Evolutionary conservation across 2,113 vertebrate genomes (phyloP).

Genomic region (Felis chaus): DNA sequence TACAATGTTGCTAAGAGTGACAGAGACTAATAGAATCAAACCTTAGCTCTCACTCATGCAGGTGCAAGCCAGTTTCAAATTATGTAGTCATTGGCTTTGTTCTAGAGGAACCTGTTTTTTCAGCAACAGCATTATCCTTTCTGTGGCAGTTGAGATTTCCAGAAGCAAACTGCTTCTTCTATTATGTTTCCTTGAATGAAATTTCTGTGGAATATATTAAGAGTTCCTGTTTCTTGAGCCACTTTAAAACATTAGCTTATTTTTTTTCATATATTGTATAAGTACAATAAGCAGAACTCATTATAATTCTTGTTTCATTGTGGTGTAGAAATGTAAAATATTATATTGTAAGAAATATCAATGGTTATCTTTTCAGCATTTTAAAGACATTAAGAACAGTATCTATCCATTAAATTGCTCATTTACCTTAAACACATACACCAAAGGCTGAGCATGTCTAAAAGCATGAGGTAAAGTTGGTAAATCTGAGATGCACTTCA

Average conservation of each 20-base stretch:
- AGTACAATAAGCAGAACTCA: not conserved
- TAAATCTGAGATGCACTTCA: not conserved
- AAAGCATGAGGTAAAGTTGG: not conserved
- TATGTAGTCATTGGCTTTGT: conserved; percentile 45
- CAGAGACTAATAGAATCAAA: conserved; percentile 43
- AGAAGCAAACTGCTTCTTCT: conserved; percentile 41
- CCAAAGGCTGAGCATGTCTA: not conserved
- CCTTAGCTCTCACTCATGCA: conserved; percentile 39
- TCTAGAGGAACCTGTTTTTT: conserved; percentile 40
- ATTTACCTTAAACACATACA: not conserved
- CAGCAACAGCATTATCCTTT: conserved; percentile 30
- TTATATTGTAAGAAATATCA: not conserved
- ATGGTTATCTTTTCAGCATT: not conserved
- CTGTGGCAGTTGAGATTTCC: conserved; percentile 34
- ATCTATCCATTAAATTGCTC: no score
- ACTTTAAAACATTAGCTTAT: not conserved
- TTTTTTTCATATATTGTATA: not conserved
- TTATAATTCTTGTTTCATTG: not conserved
- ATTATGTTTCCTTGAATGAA: conserved; percentile 54
- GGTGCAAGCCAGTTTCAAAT: conserved; percentile 61
- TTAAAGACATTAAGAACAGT: not conserved
- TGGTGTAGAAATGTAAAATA: not conserved
- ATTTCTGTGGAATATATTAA: conserved; percentile 50
- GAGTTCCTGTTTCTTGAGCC: conserved; percentile 44
- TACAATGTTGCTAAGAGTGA: conserved; percentile 28